Evolutionary conservation across 1,140 invertebrate species (phyloP).

Genomic region (Contarinia nasturtii): DNA sequence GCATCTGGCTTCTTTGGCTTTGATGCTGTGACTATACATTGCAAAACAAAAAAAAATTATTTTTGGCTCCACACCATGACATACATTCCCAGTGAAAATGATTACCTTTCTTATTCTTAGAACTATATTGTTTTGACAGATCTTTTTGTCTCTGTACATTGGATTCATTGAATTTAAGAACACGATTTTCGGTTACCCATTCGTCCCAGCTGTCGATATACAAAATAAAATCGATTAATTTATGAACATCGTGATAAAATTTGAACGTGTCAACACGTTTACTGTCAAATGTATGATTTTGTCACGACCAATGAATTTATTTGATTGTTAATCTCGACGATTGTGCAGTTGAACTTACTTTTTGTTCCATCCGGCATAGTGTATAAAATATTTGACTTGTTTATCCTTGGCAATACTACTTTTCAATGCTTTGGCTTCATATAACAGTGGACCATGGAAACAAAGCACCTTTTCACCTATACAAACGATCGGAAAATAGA

Average conservation of each 20-base stretch:
- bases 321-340: no score
- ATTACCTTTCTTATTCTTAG: constrained; percentile 41
- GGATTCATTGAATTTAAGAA: constrained; percentile 81
- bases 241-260: no score
- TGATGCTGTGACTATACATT: no score
- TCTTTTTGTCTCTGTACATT: constrained; percentile 83
- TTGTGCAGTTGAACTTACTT: no score
- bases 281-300: no score
- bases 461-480: constrained; percentile 88
- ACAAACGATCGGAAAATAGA: constrained; percentile 12
- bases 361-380: constrained; percentile 97
- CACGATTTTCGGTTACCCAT: constrained; percentile 86
- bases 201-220: constrained; percentile 82
- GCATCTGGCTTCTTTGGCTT: background rate
- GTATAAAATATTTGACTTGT: constrained; percentile 78
- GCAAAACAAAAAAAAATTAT: background rate
- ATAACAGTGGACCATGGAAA: constrained; percentile 85
- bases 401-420: constrained; percentile 63
- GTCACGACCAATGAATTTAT: no score
- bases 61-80: background rate
- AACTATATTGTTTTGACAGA: constrained; percentile 60
- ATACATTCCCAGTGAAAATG: no score
- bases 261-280: no score
- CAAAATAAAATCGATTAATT: no score
- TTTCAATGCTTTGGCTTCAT: constrained; percentile 90